Evolutionary conservation across 2,113 vertebrate species (phyloP).

Genomic region (Sturnira hondurensis): DNA sequence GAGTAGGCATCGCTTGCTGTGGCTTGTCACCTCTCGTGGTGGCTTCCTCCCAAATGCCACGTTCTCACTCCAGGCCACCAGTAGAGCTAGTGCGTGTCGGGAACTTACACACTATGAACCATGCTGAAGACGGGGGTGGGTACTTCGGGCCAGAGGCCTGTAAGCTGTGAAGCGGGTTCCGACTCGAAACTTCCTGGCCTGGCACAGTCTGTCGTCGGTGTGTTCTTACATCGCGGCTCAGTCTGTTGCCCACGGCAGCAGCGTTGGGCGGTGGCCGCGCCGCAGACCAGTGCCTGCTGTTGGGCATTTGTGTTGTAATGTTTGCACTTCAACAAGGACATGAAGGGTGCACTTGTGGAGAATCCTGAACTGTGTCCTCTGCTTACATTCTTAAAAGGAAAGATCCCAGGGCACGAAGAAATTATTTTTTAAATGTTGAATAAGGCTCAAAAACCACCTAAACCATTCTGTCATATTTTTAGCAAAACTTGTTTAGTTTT

Average conservation of each 20-base stretch:
- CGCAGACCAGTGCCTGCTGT: not conserved
- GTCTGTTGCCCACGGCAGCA: not conserved
- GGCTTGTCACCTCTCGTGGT: not conserved
- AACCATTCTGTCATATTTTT: not conserved
- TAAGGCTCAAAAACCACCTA: not conserved
- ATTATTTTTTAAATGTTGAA: not conserved
- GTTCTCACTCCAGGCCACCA: not conserved
- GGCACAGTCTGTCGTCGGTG: too few relatives aligned
- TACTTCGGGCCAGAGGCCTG: not conserved
- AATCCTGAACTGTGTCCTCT: not conserved
- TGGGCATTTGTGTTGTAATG: not conserved
- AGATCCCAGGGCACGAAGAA: not conserved
- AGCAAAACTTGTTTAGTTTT: not conserved
- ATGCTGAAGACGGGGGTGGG: not conserved
- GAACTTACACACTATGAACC: not conserved
- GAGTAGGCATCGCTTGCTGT: not conserved
- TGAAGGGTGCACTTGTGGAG: not conserved
- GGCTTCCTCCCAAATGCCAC: not conserved
- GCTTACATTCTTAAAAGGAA: conserved; percentile 6
- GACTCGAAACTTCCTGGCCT: not conserved
- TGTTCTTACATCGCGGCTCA: too few relatives aligned
- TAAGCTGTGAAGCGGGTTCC: not conserved
- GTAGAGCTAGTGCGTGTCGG: not conserved
- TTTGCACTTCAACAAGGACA: not conserved
- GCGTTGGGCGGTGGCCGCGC: not conserved